Evolutionary conservation across 2,113 vertebrate genomes (phyloP).

Genomic region (Melanotaenia duboulayi): DNA sequence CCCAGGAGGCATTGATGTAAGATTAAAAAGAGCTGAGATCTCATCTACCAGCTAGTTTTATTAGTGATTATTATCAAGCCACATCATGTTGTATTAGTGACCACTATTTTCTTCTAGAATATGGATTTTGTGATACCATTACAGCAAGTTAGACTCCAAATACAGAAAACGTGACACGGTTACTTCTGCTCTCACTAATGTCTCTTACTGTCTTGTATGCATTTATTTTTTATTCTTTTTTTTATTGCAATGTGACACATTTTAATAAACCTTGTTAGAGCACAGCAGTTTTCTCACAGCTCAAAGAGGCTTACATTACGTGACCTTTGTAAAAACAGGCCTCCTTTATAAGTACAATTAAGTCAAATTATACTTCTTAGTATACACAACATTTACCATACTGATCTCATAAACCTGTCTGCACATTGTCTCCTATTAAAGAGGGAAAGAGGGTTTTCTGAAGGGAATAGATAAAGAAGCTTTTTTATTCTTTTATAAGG

Average conservation of each 20-base stretch:
- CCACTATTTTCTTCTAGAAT: conserved; percentile 20
- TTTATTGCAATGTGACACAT: too few relatives aligned
- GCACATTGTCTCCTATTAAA: neutral
- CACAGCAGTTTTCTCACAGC: neutral
- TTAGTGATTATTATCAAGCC: too few relatives aligned
- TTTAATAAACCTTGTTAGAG: neutral
- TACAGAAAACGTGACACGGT: neutral
- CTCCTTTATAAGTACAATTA: conserved; percentile 26
- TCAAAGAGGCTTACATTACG: conserved; percentile 31
- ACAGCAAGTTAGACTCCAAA: neutral
- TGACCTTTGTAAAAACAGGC: conserved; percentile 14
- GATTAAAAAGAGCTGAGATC: too few relatives aligned
- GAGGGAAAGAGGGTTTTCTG: neutral
- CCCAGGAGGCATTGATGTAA: too few relatives aligned
- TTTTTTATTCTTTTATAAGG: neutral
- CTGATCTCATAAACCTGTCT: conserved; percentile 6
- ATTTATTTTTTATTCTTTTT: neutral
- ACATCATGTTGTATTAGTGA: conserved; percentile 24
- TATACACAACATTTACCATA: neutral
- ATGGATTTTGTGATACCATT: neutral
- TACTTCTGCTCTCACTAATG: neutral
- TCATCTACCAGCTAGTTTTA: too few relatives aligned
- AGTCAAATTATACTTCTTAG: conserved; percentile 7
- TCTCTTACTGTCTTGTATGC: conserved; percentile 11
- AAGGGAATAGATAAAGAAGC: too few relatives aligned